These are phyloP conservation scores for Hydrolagus colliei DNA, from an alignment of 2,797 vertebrate genomes.

Conservation along the genomic window DNA sequence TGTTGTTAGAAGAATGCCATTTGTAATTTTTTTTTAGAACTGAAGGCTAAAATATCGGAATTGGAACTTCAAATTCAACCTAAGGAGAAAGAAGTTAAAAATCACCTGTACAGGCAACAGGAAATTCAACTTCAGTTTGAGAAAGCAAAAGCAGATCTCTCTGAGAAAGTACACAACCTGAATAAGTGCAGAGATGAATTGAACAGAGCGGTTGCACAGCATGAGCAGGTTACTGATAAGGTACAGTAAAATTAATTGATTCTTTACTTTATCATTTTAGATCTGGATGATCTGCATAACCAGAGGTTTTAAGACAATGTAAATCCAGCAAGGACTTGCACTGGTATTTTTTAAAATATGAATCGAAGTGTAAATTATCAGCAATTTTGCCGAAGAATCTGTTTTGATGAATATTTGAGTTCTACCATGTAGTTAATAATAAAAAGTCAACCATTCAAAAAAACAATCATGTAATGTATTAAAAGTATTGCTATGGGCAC, in stretches of 20 bases:
- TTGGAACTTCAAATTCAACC: slow-evolving; percentile 60
- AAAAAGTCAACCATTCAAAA: slow-evolving; percentile 1
- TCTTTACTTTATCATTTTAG: background rate
- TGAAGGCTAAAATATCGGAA: slow-evolving; percentile 60
- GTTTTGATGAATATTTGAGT: too few species aligned
- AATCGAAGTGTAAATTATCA: too few species aligned
- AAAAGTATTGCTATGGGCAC: background rate
- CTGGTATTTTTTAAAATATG: background rate
- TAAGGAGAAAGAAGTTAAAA: slow-evolving; percentile 70
- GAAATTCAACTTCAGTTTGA: slow-evolving; percentile 70
- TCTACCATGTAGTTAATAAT: too few species aligned
- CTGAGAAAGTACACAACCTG: slow-evolving; percentile 68
- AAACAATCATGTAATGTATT: background rate
- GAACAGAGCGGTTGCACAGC: slow-evolving; percentile 55
- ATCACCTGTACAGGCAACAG: slow-evolving; percentile 60
- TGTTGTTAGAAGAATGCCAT: too few species aligned
- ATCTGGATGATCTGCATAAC: background rate
- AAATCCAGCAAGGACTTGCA: background rate
- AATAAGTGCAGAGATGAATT: slow-evolving; percentile 68
- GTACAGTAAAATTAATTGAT: slow-evolving; percentile 46
- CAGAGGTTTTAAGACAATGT: too few species aligned
- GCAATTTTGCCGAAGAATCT: too few species aligned
- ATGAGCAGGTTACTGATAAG: slow-evolving; percentile 66
- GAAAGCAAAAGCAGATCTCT: slow-evolving; percentile 63
- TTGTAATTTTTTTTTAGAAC: slow-evolving; percentile 50